Evolutionary conservation across 2,888 invertebrate genomes (phyloP).

Genomic region (Hemithea aestivaria): DNA sequence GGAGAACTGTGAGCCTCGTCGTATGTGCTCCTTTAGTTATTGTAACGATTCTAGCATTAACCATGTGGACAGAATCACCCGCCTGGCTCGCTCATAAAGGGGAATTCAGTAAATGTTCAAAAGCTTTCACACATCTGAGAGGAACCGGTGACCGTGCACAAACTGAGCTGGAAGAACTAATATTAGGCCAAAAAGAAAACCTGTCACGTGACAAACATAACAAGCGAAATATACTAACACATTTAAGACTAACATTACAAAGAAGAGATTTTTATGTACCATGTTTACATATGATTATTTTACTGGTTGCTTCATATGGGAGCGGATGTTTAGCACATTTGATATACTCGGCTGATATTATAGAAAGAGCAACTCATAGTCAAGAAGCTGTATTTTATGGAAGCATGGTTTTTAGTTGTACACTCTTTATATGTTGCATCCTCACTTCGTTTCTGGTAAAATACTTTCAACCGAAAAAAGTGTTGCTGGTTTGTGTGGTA

Average conservation of each 20-base stretch:
- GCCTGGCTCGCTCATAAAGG: conserved; percentile 25
- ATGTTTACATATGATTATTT: too few relatives aligned
- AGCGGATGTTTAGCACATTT: too few relatives aligned
- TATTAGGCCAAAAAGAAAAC: conserved; percentile 8
- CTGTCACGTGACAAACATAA: background rate
- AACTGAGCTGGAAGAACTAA: conserved; percentile 17
- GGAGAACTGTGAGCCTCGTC: background rate
- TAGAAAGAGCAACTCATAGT: too few relatives aligned
- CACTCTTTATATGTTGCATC: too few relatives aligned
- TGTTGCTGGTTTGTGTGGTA: background rate
- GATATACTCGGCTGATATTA: too few relatives aligned
- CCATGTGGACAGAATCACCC: conserved; percentile 26
- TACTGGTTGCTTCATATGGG: too few relatives aligned
- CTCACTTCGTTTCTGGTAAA: too few relatives aligned
- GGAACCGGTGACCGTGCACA: conserved; percentile 16
- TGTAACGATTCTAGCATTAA: conserved; percentile 2
- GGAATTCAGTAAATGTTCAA: conserved; percentile 18
- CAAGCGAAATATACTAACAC: too few relatives aligned
- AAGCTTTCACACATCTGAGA: conserved; percentile 23
- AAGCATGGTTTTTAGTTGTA: too few relatives aligned
- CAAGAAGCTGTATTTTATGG: too few relatives aligned
- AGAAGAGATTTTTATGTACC: too few relatives aligned
- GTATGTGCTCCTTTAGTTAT: conserved; percentile 9
- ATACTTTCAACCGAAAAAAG: background rate
- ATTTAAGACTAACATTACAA: too few relatives aligned